Evolutionary conservation across 1,140 invertebrate species (phyloP).

Genomic region (Stratiolaelaps scimitus): DNA sequence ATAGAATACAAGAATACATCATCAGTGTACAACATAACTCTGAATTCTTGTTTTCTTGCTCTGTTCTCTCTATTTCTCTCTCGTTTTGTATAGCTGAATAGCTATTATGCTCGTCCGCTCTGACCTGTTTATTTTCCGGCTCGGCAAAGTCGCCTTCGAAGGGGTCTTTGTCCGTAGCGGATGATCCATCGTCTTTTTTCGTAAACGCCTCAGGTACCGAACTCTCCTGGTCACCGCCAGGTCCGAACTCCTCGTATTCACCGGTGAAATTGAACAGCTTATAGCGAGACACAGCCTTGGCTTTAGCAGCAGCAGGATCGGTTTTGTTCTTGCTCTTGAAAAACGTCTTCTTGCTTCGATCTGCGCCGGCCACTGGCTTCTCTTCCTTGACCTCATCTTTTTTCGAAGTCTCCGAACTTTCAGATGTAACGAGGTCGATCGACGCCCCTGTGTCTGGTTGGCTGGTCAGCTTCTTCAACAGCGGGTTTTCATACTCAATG

Average conservation of each 20-base stretch:
- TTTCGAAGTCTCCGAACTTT: not conserved
- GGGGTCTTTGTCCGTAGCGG: too few species aligned
- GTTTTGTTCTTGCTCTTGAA: constrained; percentile 26
- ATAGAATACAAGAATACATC: too few species aligned
- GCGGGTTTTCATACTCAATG: constrained; percentile 23
- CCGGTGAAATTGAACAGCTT: constrained; percentile 11
- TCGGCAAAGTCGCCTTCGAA: too few species aligned
- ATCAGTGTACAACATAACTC: too few species aligned
- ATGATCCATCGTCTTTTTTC: not conserved
- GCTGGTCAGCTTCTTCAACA: constrained; percentile 9
- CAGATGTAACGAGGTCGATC: too few species aligned
- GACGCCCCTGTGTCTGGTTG: not conserved
- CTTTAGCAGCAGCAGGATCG: constrained; percentile 21
- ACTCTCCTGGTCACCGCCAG: not conserved
- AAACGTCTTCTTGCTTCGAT: not conserved
- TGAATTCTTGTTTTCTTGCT: too few species aligned
- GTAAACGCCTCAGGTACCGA: constrained; percentile 4
- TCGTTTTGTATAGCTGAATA: too few species aligned
- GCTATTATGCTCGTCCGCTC: too few species aligned
- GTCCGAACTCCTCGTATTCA: constrained; percentile 2
- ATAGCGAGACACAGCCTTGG: constrained; percentile 13
- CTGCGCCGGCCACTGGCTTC: constrained; percentile 1
- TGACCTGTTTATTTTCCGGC: too few species aligned
- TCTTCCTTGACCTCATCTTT: constrained; percentile 13
- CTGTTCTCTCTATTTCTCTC: too few species aligned